Percentiles rank a stretch among this genome's conserved stretches.
These are phyloP conservation scores for Anodontia alba DNA, from an alignment of 2,888 invertebrate species.

Conservation along the genomic window DNA sequence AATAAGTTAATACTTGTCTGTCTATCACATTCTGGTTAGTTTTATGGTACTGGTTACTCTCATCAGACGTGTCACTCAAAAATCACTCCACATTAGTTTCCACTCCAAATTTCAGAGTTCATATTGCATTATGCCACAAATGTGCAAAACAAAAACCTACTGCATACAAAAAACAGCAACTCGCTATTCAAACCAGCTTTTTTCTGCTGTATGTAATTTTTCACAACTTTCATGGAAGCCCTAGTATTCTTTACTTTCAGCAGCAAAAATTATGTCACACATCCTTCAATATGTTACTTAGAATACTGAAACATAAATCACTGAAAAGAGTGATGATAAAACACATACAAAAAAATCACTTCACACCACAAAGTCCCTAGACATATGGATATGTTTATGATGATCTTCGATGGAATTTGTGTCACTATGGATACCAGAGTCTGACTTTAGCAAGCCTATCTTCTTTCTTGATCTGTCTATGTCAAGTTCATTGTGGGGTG, in stretches of 20 bases:
- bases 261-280: too few species aligned
- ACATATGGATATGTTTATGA: background rate
- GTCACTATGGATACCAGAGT: conserved; percentile 60
- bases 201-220: background rate
- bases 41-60: too few species aligned
- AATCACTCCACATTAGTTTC: too few species aligned
- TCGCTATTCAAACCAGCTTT: background rate
- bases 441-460: conserved; percentile 48
- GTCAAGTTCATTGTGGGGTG: conserved; percentile 25
- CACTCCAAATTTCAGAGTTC: too few species aligned
- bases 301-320: background rate
- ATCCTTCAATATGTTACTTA: background rate
- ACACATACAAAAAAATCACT: background rate
- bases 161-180: too few species aligned
- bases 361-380: conserved; percentile 52
- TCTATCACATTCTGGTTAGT: too few species aligned
- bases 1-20: too few species aligned
- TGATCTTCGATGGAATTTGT: conserved; percentile 53
- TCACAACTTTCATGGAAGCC: background rate
- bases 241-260: background rate
- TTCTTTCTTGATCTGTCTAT: conserved; percentile 52
- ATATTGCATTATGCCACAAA: too few species aligned
- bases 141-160: too few species aligned
- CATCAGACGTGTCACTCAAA: too few species aligned
- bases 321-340: background rate